Percentiles rank a stretch among this genome's conserved stretches.
Evolutionary conservation across 1,140 invertebrate genomes (phyloP).

Genomic region (Atta texana): DNA sequence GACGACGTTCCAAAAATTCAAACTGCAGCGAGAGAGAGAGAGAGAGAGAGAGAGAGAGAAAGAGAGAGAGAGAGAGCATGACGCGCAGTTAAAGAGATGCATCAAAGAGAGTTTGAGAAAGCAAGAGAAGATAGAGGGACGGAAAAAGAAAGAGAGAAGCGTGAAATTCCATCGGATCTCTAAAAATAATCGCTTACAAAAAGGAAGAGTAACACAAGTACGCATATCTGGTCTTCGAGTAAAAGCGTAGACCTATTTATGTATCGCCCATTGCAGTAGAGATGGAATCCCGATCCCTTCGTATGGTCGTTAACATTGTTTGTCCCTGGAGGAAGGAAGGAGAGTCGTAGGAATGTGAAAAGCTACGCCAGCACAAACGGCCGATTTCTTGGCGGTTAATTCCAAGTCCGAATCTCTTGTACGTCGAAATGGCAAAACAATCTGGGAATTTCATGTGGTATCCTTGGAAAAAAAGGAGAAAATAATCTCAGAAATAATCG

Average conservation of each 20-base stretch:
- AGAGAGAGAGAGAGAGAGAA: not conserved
- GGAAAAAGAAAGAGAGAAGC: conserved; percentile 38
- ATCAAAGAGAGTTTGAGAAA: conserved; percentile 27
- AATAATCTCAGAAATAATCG: not conserved
- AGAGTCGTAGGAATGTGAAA: conserved; percentile 73
- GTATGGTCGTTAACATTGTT: conserved; percentile 78
- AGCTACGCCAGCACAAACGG: conserved; percentile 67
- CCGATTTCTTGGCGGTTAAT: conserved; percentile 57
- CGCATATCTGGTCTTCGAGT: conserved; percentile 63
- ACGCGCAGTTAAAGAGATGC: conserved; percentile 20
- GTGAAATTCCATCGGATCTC: conserved; percentile 71
- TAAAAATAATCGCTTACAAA: conserved; percentile 76
- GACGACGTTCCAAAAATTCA: conserved; percentile 34
- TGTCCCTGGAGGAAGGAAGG: conserved; percentile 55
- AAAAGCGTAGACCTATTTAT: conserved; percentile 75
- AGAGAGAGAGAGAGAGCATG: not conserved
- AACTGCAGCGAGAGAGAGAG: not conserved
- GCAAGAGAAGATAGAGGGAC: conserved; percentile 29
- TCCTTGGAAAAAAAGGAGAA: not conserved
- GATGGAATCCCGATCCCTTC: conserved; percentile 72
- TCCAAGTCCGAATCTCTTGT: conserved; percentile 45
- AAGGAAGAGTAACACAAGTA: conserved; percentile 71
- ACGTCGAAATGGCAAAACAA: conserved; percentile 29
- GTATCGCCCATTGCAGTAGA: conserved; percentile 62
- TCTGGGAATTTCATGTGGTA: conserved; percentile 45